Evolutionary conservation across 2,888 invertebrate species (phyloP).

Genomic region (Chalcosyrphus nemorum): DNA sequence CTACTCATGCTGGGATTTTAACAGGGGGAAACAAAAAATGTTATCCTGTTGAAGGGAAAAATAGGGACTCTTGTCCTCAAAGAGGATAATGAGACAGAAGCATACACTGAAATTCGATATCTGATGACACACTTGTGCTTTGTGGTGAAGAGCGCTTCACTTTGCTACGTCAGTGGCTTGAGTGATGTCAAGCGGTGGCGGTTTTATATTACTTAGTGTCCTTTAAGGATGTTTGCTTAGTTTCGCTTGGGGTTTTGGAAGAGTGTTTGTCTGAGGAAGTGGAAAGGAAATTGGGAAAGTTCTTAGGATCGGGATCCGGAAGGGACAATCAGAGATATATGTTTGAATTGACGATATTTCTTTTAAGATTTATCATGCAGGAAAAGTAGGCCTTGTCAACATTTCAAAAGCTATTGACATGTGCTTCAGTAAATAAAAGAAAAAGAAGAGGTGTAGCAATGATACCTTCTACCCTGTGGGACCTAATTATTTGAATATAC

Average conservation of each 20-base stretch:
- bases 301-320: not conserved
- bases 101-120: conserved; percentile 56
- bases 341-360: not conserved
- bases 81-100: conserved; percentile 34
- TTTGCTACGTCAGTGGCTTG: conserved; percentile 19
- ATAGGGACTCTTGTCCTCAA: conserved; percentile 13
- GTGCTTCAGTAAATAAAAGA: no score
- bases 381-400: no score
- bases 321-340: not conserved
- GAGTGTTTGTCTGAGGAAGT: not conserved
- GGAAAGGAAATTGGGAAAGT: not conserved
- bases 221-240: conserved; percentile 16
- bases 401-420: no score
- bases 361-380: no score
- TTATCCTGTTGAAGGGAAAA: conserved; percentile 14
- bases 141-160: conserved; percentile 42
- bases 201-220: conserved; percentile 49
- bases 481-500: no score
- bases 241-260: not conserved
- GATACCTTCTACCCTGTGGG: no score
- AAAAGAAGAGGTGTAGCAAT: no score
- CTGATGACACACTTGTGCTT: conserved; percentile 61
- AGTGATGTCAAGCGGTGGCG: conserved; percentile 55
- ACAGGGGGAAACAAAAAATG: not conserved
- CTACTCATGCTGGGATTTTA: conserved; percentile 12